Evolutionary conservation across 2,113 vertebrate genomes (phyloP).

Genomic region (Gymnarchus niloticus): DNA sequence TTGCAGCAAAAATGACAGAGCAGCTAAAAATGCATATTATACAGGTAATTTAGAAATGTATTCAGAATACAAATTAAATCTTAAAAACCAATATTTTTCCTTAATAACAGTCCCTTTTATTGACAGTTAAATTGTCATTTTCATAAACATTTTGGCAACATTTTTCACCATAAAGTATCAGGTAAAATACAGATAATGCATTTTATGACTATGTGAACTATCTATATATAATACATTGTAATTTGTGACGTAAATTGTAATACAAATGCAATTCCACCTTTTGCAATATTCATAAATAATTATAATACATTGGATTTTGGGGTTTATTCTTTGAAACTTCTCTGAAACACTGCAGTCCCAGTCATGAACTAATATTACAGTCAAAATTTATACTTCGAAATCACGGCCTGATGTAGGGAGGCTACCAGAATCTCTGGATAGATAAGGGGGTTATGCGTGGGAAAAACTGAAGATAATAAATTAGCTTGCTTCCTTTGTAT

Average conservation of each 20-base stretch:
- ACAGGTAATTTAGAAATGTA: background rate
- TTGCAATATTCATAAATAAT: background rate
- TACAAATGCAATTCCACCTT: background rate
- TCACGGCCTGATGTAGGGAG: background rate
- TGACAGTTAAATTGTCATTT: background rate
- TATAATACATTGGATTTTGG: background rate
- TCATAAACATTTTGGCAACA: background rate
- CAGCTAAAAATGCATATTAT: background rate
- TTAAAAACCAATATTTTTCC: background rate
- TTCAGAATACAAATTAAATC: background rate
- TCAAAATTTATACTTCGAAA: background rate
- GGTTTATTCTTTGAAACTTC: background rate
- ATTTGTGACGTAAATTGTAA: background rate
- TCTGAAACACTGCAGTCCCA: background rate
- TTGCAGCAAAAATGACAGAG: background rate
- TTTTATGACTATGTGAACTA: background rate
- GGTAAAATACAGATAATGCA: no score
- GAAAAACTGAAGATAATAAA: no score
- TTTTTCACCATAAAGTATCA: no score
- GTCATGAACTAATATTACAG: background rate
- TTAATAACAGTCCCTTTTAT: background rate
- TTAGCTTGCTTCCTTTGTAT: no score
- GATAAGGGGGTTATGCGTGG: no score
- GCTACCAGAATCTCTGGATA: background rate
- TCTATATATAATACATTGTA: background rate